Evolutionary conservation across 1,140 invertebrate species (phyloP), one percentile per base, ranked within the genome.

Genomic region (Leptonema lineaticorne): DNA sequence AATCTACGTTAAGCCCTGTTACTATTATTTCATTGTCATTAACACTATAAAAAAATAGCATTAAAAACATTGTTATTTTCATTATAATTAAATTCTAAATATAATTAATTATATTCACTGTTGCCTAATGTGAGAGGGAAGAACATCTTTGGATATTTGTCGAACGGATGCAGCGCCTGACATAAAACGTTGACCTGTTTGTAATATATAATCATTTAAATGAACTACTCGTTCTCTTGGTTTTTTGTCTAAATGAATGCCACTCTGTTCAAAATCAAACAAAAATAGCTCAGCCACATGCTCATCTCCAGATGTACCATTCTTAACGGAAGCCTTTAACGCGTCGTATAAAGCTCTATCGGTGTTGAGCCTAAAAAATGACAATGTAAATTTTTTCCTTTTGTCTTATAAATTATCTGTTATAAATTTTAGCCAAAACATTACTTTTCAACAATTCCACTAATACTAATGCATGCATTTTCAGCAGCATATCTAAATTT

Each of bases 201-300:
- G 85, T 53, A 88, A 77, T 24, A 94, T 92, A 37, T 83, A 82
- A 77, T 97, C 90, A 78, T 96, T 97, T 0, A 97, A 81, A 1
- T 87, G 81, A 0, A 97, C 94, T 67, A 97, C 94, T 71, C 85
- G 80, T 68, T 87, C 78, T 59, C 95, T 82, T 71, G 90, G 85
- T 2, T 83, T 77, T 72, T 95, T 90, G n/a, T 89, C 85, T 58
- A 99, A 82, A 79, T 98, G 95, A 72, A 98, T 98, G 6, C 96
- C 96, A 81, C 91, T 91, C 79, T 97, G 95, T 78, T 98, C 95
- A 83, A 98, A 98, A 78, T 99, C 96, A 81, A 96, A 94, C 29
- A 97, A 79, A 82, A 98, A 98, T 60, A 99, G 79, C 75, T 91
- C 85, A 0, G 90, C 89, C 2, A 99, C 91, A 79, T 97, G 91